Evolutionary conservation across 2,113 vertebrate genomes (phyloP).

Genomic region (Phalacrocorax pelagicus): DNA sequence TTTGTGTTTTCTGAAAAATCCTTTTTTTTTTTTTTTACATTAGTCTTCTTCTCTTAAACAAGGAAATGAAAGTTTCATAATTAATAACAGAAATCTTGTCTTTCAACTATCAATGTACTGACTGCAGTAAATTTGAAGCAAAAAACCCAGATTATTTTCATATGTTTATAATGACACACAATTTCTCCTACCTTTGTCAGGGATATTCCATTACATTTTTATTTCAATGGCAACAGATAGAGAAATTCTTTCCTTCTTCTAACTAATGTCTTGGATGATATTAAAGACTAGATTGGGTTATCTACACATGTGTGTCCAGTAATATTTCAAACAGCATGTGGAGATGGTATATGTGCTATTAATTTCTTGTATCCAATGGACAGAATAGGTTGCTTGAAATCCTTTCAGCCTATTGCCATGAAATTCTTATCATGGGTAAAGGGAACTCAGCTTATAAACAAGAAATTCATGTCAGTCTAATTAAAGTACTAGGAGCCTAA

Average conservation of each 20-base stretch:
- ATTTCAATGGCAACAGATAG: neutral
- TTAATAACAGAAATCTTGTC: neutral
- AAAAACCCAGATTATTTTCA: neutral
- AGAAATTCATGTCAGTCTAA: neutral
- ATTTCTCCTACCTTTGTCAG: neutral
- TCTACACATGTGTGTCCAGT: neutral
- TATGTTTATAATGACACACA: neutral
- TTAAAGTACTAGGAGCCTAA: neutral
- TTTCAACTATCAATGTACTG: neutral
- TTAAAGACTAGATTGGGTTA: neutral
- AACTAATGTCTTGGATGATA: neutral
- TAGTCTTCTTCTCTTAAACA: neutral
- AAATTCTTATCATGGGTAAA: neutral
- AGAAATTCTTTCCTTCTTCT: neutral
- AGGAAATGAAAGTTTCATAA: neutral
- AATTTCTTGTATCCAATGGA: neutral
- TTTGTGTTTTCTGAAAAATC: neutral
- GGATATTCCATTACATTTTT: neutral
- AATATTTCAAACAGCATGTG: neutral
- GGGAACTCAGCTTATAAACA: neutral
- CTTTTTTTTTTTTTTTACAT: neutral
- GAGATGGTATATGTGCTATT: neutral
- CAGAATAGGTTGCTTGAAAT: neutral
- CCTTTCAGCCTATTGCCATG: neutral
- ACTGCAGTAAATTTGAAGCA: neutral